These are phyloP conservation scores for Catharus ustulatus DNA, from an alignment of 2,797 vertebrate genomes.

Conservation along the genomic window DNA sequence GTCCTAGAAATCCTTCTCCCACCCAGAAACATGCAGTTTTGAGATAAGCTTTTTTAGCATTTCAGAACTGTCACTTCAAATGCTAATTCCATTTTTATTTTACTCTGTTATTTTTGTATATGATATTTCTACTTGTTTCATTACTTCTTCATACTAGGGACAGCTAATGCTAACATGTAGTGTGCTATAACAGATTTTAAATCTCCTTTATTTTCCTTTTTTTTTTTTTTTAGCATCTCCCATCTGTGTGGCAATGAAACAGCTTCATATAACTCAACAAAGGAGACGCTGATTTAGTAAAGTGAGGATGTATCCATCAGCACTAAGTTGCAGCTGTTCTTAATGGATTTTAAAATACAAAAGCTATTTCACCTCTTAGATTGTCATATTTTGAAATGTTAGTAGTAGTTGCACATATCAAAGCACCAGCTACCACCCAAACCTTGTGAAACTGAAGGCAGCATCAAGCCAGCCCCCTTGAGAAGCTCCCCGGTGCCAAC, in stretches of 20 bases:
- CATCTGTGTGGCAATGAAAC: not conserved
- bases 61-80: constrained; percentile 12
- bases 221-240: not conserved
- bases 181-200: not conserved
- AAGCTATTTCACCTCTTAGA: constrained; percentile 35
- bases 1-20: constrained; percentile 36
- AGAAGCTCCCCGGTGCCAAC: accelerated
- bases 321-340: constrained; percentile 4
- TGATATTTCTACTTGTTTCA: not conserved
- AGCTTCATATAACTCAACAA: not conserved
- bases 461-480: not conserved
- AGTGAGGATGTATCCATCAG: constrained; percentile 7
- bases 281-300: constrained; percentile 25
- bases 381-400: constrained; percentile 49
- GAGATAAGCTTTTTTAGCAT: not conserved
- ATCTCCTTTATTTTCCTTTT: not conserved
- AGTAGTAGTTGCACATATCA: not conserved
- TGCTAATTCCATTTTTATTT: not conserved
- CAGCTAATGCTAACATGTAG: not conserved
- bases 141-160: not conserved
- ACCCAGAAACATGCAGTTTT: constrained; percentile 7
- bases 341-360: constrained; percentile 40
- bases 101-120: not conserved
- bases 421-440: not conserved
- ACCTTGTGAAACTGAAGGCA: not conserved